These are phyloP conservation scores for Rhea americana DNA, from an alignment of 2,113 vertebrate genomes.

Conservation along the genomic window DNA sequence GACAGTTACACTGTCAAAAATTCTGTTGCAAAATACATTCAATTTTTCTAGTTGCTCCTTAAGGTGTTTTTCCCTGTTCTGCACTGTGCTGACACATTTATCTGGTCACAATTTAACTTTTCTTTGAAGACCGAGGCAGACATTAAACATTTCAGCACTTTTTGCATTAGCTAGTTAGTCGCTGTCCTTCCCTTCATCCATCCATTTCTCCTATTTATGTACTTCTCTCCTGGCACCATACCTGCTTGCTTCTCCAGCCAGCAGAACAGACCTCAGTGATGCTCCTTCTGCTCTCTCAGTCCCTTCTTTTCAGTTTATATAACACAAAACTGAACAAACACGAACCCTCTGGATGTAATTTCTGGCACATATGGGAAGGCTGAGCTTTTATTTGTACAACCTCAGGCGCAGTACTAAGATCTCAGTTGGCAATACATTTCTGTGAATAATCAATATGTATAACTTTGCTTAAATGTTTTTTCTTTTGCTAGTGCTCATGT, in stretches of 20 bases:
- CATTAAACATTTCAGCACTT: accelerated
- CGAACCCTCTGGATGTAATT: background rate
- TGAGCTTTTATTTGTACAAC: background rate
- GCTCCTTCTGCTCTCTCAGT: background rate
- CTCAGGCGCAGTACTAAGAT: background rate
- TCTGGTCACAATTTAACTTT: background rate
- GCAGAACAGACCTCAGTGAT: background rate
- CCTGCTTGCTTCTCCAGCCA: background rate
- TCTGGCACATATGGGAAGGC: background rate
- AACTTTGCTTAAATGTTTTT: accelerated
- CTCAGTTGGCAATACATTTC: background rate
- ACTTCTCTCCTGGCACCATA: background rate
- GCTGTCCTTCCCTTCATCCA: background rate
- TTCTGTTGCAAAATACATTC: background rate
- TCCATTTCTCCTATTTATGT: background rate
- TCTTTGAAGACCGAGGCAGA: background rate
- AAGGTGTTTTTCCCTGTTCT: background rate
- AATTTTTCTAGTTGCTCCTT: background rate
- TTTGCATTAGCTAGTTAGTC: background rate
- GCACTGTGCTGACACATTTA: background rate
- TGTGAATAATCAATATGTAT: background rate
- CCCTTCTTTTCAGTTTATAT: background rate
- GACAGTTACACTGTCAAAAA: background rate
- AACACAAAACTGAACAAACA: background rate
- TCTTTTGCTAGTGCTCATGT: background rate